These are phyloP conservation scores for Leptopilina drosophilae DNA, from an alignment of 2,888 invertebrate species.

Conservation along the genomic window DNA sequence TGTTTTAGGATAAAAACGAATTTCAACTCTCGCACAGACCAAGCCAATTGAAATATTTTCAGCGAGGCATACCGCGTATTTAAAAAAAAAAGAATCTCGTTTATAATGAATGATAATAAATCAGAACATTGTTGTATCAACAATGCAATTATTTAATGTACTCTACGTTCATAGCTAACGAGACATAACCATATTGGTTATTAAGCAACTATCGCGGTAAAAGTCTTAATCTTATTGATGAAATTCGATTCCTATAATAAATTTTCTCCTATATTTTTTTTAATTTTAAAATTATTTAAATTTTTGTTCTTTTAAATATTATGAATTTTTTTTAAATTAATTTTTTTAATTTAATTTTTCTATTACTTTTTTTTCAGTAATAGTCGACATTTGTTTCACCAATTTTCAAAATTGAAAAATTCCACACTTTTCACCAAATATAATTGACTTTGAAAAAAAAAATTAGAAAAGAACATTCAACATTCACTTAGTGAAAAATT, in stretches of 20 bases:
- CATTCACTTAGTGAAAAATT: too few relatives aligned
- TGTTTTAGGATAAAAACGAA: slow-evolving; percentile 26
- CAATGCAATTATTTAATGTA: slow-evolving; percentile 60
- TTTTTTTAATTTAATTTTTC: too few relatives aligned
- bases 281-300: too few relatives aligned
- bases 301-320: too few relatives aligned
- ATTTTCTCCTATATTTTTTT: too few relatives aligned
- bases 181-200: slow-evolving; percentile 71
- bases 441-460: too few relatives aligned
- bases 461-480: too few relatives aligned
- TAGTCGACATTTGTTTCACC: slow-evolving; percentile 10
- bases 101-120: slow-evolving; percentile 56
- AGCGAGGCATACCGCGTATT: slow-evolving; percentile 64
- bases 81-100: slow-evolving; percentile 60
- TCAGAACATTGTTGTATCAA: slow-evolving; percentile 68
- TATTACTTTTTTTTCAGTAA: too few relatives aligned
- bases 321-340: too few relatives aligned
- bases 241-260: slow-evolving; percentile 53
- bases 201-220: slow-evolving; percentile 63
- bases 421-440: too few relatives aligned
- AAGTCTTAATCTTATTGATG: slow-evolving; percentile 54
- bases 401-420: too few relatives aligned
- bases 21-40: slow-evolving; percentile 31
- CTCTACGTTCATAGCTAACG: slow-evolving; percentile 50
- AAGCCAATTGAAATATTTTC: slow-evolving; percentile 63